Evolutionary conservation across 2,797 vertebrate genomes (phyloP), one percentile per base, ranked within the genome.

Genomic region (Eptatretus atami): DNA sequence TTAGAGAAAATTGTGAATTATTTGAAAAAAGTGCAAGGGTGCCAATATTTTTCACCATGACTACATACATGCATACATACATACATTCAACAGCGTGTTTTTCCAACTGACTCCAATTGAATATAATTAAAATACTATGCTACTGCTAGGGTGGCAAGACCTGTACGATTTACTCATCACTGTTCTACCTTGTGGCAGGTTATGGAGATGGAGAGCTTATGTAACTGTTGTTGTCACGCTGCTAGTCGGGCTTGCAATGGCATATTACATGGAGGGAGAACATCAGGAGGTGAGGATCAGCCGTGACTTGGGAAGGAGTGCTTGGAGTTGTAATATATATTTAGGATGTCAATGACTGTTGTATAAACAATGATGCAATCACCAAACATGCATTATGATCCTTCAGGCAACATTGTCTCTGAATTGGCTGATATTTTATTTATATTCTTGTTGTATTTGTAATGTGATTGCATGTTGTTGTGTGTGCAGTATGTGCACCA

Each of bases 181-280:
- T n/a, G 9, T n/a, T 61, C 15, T 24, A 25, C 54, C 14, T 14
- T 63, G 15, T 69, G 73, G 67, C 71, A 99, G 88, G 68, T 77
- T 99, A 72, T 88, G 85, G 85, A 78, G 79, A 67, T 80, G 79
- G 66, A 78, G 84, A 71, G 79, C 77, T 67, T 60, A 73, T 64
- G 79, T 87, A 72, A 73, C 77, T 67, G 75, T 77, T 64, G 69
- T 77, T 73, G 68, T 84, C 71, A 73, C 86, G 71, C 73, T 78
- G 64, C 79, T 84, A 70, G 77, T 76, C 67, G 63, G 79, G 67
- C 82, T 93, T 71, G 78, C 79, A 70, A 63, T 80, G 68, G 73
- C 75, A 66, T 96, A 96, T 76, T 92, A 80, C 71, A 75, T 82
- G 67, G 85, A 99, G 72, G 92, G 92, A 75, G 65, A 73, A 14